Evolutionary conservation across 2,888 invertebrate genomes (phyloP), one percentile per base, ranked within the genome.

Genomic region (Notodromas monacha): DNA sequence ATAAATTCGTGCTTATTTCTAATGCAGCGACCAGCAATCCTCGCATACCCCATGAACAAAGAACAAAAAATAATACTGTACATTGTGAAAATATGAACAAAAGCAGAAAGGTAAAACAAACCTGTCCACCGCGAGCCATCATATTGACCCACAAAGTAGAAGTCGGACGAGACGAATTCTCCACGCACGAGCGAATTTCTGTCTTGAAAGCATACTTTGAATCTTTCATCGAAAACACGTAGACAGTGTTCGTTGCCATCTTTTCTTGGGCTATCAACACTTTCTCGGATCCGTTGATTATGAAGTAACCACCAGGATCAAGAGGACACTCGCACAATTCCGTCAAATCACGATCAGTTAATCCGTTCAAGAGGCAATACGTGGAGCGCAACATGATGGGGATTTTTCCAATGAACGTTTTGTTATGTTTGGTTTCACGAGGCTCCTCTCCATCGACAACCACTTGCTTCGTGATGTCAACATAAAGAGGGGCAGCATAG

Each of bases 241-340:
- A 99, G 2, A 99, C 96, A 28, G 96, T 96, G 47, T 99, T 99
- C 4, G 92, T 92, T 4, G 96, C 96, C 96, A 99, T 99, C 55
- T 96, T 96, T 48, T 99, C 96, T 50, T 99, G 96, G 1, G 96
- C 96, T 48, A 99, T 96, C 16, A 99, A 16, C 13, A 15, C 74
- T 51, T 89, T 89, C 53, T 99, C 96, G 4, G 92, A 92, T 2
- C 96, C 96, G 48, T 99, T 99, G 37, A 99, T 96, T 39, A 99
- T 84, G 44, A 99, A 99, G 50, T 99, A 99, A 35, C 96, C 96
- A 39, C 92, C 96, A 27, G 96, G 96, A 58, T 99, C 96, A 29
- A 96, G 57, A 0, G 96, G 96, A 42, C 96, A 99, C 52, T 99
- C 96, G 49, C 96, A 96, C 41, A 99, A 63, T 54, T 99, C 92